Evolutionary conservation across 2,888 invertebrate species (phyloP), one percentile per base, ranked within the genome.

Genomic region (Harpalus rufipes): DNA sequence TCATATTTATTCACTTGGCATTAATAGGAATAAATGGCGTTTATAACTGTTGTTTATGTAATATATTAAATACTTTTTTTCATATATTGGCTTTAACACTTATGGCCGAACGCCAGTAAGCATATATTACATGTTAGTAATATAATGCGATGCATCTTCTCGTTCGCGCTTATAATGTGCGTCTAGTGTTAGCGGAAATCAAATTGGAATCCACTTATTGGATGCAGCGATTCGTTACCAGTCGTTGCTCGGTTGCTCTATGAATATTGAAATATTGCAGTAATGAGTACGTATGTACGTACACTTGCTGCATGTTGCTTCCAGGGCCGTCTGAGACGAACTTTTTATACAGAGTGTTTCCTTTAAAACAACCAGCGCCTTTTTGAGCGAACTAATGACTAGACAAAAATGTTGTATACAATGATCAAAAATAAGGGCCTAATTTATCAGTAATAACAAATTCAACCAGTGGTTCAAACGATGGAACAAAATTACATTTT

Each of bases 1-100:
- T 74, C 72, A 74, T 74, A 74, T 74, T 74, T 74, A 74, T 74
- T 41, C 72, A 74, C 72, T 74, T 74, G 44, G n/a, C 72, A 74
- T 41, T 74, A 74, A 44, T 74, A 41, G 41, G 10, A 74, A 74
- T 44, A 74, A 74, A 44, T 44, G 44, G 16, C 18, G 41, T 74
- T 74, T 44, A 74, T 74, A 74, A 74, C 25, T 74, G 21, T 74
- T 74, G 72, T 74, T 74, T 74, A 74, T 74, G 51, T 74, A 44
- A 44, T 74, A 68, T 63, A 25, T 63, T 63, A 74, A 44, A 74
- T 74, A 44, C 21, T 74, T 74, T 74, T 72, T 32, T 74, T 1
- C 72, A 51, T 74, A 39, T 68, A 68, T 68, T 68, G 68, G 68
- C 44, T 74, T 68, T 74, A 44, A 74, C 41, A 74, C 68, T 68